Evolutionary conservation across 2,888 invertebrate genomes (phyloP).

Genomic region (Acheta domesticus): DNA sequence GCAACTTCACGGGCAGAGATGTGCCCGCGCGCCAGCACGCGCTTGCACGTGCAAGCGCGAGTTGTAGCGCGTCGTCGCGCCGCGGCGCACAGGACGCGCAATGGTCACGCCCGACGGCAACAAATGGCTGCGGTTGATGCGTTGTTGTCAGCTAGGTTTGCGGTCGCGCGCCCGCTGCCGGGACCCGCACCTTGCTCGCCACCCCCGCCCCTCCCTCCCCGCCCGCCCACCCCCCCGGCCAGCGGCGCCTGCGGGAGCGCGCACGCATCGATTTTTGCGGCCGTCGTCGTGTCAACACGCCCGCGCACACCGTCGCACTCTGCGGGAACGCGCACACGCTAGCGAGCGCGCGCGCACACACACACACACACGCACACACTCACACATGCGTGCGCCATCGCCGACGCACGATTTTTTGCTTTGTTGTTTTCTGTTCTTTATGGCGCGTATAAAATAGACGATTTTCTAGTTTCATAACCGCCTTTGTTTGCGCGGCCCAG

Average conservation of each 20-base stretch:
- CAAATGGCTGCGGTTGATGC: conserved; percentile 33
- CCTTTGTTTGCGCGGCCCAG: too few relatives aligned
- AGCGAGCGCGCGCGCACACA: background rate
- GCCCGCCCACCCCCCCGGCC: background rate
- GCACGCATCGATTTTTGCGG: conserved; percentile 18
- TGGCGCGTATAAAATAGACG: background rate
- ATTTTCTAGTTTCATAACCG: too few relatives aligned
- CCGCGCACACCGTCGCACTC: background rate
- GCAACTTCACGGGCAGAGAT: too few relatives aligned
- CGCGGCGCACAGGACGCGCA: background rate
- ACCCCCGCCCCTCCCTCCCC: background rate
- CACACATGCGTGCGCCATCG: background rate
- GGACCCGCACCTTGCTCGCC: background rate
- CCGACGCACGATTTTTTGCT: background rate
- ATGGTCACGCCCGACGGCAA: conserved; percentile 19
- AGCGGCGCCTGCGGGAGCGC: background rate
- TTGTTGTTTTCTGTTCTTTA: background rate
- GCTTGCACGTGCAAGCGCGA: background rate
- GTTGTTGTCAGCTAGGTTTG: conserved; percentile 33
- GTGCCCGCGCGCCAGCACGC: background rate
- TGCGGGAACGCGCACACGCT: too few relatives aligned
- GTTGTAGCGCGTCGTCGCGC: background rate
- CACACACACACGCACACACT: too few relatives aligned
- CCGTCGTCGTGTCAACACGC: conserved; percentile 18
- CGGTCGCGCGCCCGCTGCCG: conserved; percentile 22